Base-by-base conservation (phyloP, 2,113 vertebrate genomes). In the Urocynchramus pylzowi region DNA sequence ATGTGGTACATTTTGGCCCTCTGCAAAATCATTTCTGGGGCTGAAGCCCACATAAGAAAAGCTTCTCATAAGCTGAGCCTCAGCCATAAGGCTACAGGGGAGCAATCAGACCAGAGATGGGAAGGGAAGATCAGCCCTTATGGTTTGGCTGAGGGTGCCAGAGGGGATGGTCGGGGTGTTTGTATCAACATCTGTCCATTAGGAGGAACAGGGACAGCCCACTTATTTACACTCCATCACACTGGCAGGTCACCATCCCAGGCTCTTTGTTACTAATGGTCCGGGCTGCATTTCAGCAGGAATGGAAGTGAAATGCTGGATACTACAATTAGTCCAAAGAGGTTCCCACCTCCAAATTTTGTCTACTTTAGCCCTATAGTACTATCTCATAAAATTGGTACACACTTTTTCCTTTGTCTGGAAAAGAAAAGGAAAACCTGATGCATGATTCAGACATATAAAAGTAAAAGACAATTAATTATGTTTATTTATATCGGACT, bases 61-160 rank as follows among this genome's bases (percentile, higher is more conserved):
- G 17, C 12, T 67, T 56, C 30, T 73, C 28, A 35, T 56, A 47
- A 27, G 7, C 45, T 30, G 4, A 10, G 16, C 35, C 15, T 77
- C 1, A 1, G 13, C 14, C 33, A 23, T 3, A 1, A 26, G 4
- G 9, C 44, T 49, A 53, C 10, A 63, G 28, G 2, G 10, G 28
- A 91, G 30, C 31, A 31, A 37, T 52, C 15, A 67, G 16, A 10
- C 21, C 0, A 0, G 16, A 77, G 45, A 74, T 0, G 1, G 23
- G 15, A 81, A 89, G 12, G n/a, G 23, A 3, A 70, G 4, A 44
- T n/a, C 19, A 44, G 11, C 10, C 17, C 12, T 61, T 16, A 4
- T 8, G 21, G n/a, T 14, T 60, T 39, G 23, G 30, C 54, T 17
- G 2, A 83, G n/a, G 37, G 13, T 87, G 85, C 16, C 24, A 30